Conservation (phyloP, 2,797 vertebrate genomes). For the Kryptopterus vitreolus region DNA sequence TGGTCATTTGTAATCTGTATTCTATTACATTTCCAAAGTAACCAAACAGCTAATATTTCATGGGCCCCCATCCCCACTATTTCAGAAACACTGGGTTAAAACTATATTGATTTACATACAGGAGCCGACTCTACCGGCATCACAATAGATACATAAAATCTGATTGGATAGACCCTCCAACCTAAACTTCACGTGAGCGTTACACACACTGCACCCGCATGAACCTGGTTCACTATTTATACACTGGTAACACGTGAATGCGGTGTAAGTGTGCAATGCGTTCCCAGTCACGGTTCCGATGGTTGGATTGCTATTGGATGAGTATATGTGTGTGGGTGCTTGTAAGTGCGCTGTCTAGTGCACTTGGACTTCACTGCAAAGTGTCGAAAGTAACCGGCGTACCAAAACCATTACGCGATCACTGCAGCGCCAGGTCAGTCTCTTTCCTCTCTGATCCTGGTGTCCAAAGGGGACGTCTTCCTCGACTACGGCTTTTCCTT, state of each 20-base stretch:
- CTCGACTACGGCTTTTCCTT: not conserved
- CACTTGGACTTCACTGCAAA: not conserved
- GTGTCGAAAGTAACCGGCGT: not conserved
- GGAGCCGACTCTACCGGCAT: too few relatives aligned
- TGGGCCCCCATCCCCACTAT: too few relatives aligned
- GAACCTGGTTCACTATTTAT: not conserved
- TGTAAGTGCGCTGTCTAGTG: not conserved
- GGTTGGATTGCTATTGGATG: constrained; percentile 4
- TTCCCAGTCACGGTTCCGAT: constrained; percentile 6
- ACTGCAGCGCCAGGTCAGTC: too few relatives aligned
- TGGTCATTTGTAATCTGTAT: too few relatives aligned
- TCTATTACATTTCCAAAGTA: too few relatives aligned
- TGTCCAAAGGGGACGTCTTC: not conserved
- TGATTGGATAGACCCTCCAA: too few relatives aligned
- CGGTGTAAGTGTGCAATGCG: not conserved
- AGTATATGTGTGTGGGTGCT: constrained; percentile 17
- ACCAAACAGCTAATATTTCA: too few relatives aligned
- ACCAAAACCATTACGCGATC: not conserved
- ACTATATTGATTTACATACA: too few relatives aligned
- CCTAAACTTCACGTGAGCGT: too few relatives aligned
- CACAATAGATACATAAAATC: too few relatives aligned
- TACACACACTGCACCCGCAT: not conserved
- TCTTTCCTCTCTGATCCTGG: too few relatives aligned
- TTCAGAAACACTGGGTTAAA: too few relatives aligned
- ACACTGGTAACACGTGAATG: not conserved